Base-by-base conservation (phyloP, 1,140 invertebrate species). In the Chelonus insularis region DNA sequence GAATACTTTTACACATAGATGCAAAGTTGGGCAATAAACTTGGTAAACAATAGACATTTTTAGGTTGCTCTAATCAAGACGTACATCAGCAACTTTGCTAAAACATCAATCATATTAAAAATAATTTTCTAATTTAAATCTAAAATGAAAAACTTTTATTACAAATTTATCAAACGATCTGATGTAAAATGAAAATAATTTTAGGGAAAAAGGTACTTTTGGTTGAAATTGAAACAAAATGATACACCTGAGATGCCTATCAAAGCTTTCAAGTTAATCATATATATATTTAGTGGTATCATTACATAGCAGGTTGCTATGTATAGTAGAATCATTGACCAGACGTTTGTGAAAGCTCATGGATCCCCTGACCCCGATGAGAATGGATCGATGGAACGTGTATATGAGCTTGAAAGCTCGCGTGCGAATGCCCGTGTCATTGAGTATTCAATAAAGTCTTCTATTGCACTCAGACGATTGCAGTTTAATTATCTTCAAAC, bases 361-460 rank as follows among this genome's bases (percentile, higher is more conserved):
- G 34, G 23, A 61, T 37, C 59, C 48, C 16, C 23, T 61, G 59
- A 61, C 59, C 59, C 25, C 51, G 47, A 59, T 59, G 45, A 45
- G 34, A 45, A 61, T 61, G 51, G 59, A 61, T 61, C 59, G 37
- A 12, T n/a, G 12, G 47, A 16, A 47, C 7, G 8, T 36, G 39
- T 56, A 36, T 45, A 43, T 56, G 23, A 32, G 25, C 12, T 14
- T 45, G 50, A 23, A 32, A 16, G 29, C 23, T 61, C 41, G 59
- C 59, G 51, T 61, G 39, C 37, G 18, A 55, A 34, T 36, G 34
- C 36, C 37, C 32, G 34, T 61, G 59, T 61, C 59, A 61, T 52
- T 55, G 51, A 55, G 9, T 61, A 16, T 55, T 29, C 52, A 55
- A 55, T 55, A 55, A 55, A 55, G 52, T 39, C 52, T 55, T 55